Evolutionary conservation across 2,888 invertebrate genomes (phyloP).

Genomic region (Latheticus oryzae): DNA sequence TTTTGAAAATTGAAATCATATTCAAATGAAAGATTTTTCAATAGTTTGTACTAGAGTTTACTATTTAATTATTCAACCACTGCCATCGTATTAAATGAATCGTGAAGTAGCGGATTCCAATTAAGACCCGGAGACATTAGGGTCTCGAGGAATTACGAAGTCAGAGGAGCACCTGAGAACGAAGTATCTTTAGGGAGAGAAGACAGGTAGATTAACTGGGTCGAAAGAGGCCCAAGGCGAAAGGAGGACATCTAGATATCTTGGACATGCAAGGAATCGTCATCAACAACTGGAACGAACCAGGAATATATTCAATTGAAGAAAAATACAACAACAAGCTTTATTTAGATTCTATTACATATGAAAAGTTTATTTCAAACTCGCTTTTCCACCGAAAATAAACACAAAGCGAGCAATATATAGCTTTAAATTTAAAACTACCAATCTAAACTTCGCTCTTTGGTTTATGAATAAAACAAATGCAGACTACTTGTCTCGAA

Average conservation of each 20-base stretch:
- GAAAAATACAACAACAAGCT: too few relatives aligned
- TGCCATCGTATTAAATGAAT: constrained; percentile 34
- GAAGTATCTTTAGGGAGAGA: constrained; percentile 25
- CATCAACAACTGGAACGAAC: constrained; percentile 1
- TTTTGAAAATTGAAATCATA: constrained; percentile 19
- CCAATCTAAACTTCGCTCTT: too few relatives aligned
- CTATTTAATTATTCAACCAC: constrained; percentile 36
- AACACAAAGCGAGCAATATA: too few relatives aligned
- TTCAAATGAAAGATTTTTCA: constrained; percentile 4
- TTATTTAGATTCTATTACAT: too few relatives aligned
- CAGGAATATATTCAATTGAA: too few relatives aligned
- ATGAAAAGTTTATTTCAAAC: too few relatives aligned
- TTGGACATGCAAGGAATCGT: constrained; percentile 36
- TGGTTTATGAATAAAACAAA: too few relatives aligned
- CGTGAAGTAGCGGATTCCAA: constrained; percentile 38
- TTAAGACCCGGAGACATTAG: constrained; percentile 34
- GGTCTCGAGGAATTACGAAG: constrained; percentile 34
- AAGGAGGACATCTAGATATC: constrained; percentile 21
- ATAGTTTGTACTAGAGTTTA: constrained; percentile 14
- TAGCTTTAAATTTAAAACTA: too few relatives aligned
- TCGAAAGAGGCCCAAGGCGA: constrained; percentile 21
- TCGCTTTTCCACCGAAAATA: too few relatives aligned
- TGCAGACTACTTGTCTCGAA: too few relatives aligned
- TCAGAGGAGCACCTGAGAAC: constrained; percentile 33
- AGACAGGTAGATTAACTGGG: constrained; percentile 35